Percentiles rank a stretch among this genome's conserved stretches.
These are phyloP conservation scores for Macroramphosus scolopax DNA, from an alignment of 2,797 vertebrate genomes.

Conservation along the genomic window DNA sequence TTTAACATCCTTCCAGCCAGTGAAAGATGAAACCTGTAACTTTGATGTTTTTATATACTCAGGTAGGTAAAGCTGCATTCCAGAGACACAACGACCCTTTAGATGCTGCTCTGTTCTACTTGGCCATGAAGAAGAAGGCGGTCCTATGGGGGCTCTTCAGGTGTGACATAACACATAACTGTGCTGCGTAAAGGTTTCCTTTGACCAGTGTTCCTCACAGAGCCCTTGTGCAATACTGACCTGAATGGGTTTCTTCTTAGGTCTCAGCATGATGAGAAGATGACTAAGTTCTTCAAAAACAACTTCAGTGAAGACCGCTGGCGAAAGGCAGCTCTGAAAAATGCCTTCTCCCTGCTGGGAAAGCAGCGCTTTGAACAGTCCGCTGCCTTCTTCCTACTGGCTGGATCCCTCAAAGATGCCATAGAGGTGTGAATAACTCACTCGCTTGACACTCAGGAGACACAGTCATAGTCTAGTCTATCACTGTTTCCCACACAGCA, in stretches of 20 bases:
- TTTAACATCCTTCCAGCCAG: background rate
- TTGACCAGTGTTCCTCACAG: background rate
- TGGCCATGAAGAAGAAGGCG: constrained; percentile 98
- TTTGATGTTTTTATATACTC: constrained; percentile 17
- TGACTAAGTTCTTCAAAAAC: constrained; percentile 98
- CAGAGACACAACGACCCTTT: constrained; percentile 94
- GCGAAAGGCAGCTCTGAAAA: constrained; percentile 97
- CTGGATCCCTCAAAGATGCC: constrained; percentile 96
- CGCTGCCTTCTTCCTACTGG: constrained; percentile 95
- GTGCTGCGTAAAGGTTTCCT: too few relatives aligned
- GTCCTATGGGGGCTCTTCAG: constrained; percentile 98
- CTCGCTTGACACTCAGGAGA: background rate
- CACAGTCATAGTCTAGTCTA: too few relatives aligned
- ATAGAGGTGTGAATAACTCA: constrained; percentile 84
- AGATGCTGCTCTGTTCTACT: constrained; percentile 95
- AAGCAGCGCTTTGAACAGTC: constrained; percentile 99
- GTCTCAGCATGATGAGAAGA: constrained; percentile 96
- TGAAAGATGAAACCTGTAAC: too few relatives aligned
- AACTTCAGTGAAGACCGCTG: constrained; percentile 97
- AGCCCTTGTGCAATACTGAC: background rate
- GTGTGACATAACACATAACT: constrained; percentile 65
- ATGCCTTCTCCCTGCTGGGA: constrained; percentile 95
- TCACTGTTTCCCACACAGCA: too few relatives aligned
- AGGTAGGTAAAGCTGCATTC: constrained; percentile 97
- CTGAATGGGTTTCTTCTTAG: constrained; percentile 65